Base-by-base conservation (phyloP, 2,888 invertebrate species). In the Hipparchia sbordonii region DNA sequence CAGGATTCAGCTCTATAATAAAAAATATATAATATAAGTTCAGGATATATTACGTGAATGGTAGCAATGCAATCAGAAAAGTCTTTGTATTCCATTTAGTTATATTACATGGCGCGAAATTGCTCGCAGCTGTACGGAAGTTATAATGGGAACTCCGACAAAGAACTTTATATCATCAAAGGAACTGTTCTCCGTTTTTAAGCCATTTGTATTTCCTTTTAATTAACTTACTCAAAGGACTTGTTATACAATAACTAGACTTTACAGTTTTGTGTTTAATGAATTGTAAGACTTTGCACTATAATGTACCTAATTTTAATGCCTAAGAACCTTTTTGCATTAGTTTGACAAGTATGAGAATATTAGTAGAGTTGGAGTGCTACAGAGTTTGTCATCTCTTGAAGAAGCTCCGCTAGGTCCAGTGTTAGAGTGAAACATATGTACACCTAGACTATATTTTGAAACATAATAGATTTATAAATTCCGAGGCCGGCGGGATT, bases 131-230 rank as follows among this genome's bases (percentile, higher is more conserved):
- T 54, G 78, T 75, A 77, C 72, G 73, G 71, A 76, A 78, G 72
- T 77, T 77, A 76, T 78, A 77, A 77, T 77, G 74, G 74, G 67
- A 77, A 75, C 76, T 74, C 73, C 72, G 76, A 80, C 77, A 81
- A 79, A 79, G 77, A 73, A 68, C 67, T 75, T 71, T 74, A 68
- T 60, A 59, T 68, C 59, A 72, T 74, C 69, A 66, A 74, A 69
- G 69, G 71, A 71, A 68, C 52, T 69, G 67, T 59, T 72, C 74
- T 71, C 75, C 51, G 69, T 69, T 77, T 79, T 76, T 72, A 79
- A 76, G 74, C 68, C 69, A 72, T 74, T 71, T 73, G 72, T 65
- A 61, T 74, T 77, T 77, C 74, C 72, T 60, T 67, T 67, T 72
- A 71, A 71, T 73, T 70, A 73, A 71, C 75, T 71, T 60, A 72